Evolutionary conservation across 2,113 vertebrate genomes (phyloP).

Genomic region (Clarias gariepinus): DNA sequence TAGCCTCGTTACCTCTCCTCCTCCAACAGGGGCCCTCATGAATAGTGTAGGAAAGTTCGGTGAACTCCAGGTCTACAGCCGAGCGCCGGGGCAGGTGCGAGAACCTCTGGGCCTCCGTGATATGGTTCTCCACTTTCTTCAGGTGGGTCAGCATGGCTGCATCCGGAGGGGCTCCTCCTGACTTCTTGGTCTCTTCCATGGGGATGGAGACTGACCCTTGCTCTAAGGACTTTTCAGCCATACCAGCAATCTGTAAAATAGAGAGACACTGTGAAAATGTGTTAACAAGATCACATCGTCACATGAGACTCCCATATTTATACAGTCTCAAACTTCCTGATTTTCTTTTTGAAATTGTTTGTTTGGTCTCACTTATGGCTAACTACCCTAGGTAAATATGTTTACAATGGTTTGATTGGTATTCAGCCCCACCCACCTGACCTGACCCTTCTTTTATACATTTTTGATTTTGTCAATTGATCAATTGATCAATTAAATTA

Average conservation of each 20-base stretch:
- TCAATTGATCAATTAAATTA: neutral
- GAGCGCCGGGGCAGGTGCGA: conserved; percentile 95
- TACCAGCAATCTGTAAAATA: conserved; percentile 67
- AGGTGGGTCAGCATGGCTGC: conserved; percentile 88
- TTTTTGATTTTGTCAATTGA: no score
- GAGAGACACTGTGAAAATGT: conserved; percentile 31
- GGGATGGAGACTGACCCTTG: conserved; percentile 80
- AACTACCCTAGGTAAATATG: neutral
- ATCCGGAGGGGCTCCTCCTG: conserved; percentile 72
- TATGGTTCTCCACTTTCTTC: conserved; percentile 99
- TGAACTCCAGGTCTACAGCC: conserved; percentile 91
- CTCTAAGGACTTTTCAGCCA: conserved; percentile 83
- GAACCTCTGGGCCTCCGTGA: conserved; percentile 95
- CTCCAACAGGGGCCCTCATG: conserved; percentile 94
- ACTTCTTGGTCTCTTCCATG: conserved; percentile 86
- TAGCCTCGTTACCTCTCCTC: conserved; percentile 82
- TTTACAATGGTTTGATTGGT: neutral
- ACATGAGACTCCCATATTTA: conserved; percentile 1
- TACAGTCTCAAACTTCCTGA: conserved; percentile 4
- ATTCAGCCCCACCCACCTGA: neutral
- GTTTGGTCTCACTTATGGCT: neutral
- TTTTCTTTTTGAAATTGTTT: neutral
- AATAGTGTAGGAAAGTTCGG: conserved; percentile 92
- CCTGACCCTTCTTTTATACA: neutral
- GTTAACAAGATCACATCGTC: neutral